Evolutionary conservation across 2,113 vertebrate species (phyloP).

Genomic region (Heterotilapia buettikoferi): DNA sequence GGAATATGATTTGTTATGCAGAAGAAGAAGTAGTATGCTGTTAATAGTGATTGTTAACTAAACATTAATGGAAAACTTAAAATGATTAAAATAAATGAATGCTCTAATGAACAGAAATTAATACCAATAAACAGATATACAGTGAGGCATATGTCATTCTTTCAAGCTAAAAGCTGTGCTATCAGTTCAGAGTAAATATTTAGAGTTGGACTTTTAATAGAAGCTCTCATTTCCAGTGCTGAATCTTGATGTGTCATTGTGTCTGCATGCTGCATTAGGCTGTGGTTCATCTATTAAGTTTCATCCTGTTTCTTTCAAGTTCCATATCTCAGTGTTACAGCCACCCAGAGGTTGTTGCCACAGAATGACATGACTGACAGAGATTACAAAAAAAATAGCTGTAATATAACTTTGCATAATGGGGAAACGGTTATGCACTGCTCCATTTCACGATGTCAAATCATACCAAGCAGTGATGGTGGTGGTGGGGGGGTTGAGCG

Average conservation of each 20-base stretch:
- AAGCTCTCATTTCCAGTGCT: not conserved
- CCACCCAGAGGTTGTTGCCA: not conserved
- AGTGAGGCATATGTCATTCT: not conserved
- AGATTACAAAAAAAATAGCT: not conserved
- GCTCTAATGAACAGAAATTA: not conserved
- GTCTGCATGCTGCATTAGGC: not conserved
- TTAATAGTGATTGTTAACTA: not conserved
- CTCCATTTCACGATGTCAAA: slow-evolving; percentile 9
- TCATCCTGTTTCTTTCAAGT: slow-evolving; percentile 10
- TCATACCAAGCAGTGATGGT: not conserved
- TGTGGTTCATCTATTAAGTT: not conserved
- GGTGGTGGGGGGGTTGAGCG: not conserved
- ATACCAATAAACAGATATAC: not conserved
- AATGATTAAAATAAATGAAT: not conserved
- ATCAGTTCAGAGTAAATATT: not conserved
- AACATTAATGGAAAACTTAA: not conserved
- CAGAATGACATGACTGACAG: slow-evolving; percentile 13
- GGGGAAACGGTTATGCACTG: not conserved
- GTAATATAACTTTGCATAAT: slow-evolving; percentile 19
- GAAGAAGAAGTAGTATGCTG: not conserved
- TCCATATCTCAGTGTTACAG: slow-evolving; percentile 41
- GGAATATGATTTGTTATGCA: not conserved
- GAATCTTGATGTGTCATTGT: not conserved
- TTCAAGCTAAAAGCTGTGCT: not conserved
- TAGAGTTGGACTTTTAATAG: not conserved